Conservation (phyloP, 2,797 vertebrate species). For the Sebastiscus albofasciatus region DNA sequence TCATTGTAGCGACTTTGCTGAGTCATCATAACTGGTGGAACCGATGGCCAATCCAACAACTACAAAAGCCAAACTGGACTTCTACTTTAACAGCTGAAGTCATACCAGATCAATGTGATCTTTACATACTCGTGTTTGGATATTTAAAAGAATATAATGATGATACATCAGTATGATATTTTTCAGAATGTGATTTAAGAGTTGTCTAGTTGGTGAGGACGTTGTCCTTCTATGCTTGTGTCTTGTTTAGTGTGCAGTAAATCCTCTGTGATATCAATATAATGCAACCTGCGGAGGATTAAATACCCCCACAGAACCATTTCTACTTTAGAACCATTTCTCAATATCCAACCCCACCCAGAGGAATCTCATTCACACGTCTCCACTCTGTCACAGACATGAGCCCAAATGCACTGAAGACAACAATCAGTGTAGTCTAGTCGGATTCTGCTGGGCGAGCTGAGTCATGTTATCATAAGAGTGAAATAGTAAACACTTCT, state of each 20-base stretch:
- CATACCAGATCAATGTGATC: background rate
- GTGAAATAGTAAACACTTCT: constrained; percentile 3
- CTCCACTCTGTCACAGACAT: background rate
- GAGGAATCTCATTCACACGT: background rate
- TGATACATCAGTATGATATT: background rate
- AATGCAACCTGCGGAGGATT: background rate
- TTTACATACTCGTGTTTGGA: background rate
- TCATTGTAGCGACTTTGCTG: background rate
- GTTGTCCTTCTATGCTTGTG: background rate
- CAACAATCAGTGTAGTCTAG: background rate
- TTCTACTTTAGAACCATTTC: background rate
- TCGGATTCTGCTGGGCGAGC: background rate
- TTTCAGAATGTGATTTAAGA: background rate
- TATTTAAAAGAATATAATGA: background rate
- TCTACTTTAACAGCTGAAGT: background rate
- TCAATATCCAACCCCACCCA: background rate
- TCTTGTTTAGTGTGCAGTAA: background rate
- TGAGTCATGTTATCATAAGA: constrained; percentile 9
- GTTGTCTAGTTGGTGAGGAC: background rate
- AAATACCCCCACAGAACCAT: background rate
- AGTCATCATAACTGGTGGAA: background rate
- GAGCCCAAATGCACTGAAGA: background rate
- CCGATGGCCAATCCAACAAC: background rate
- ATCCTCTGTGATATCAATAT: background rate
- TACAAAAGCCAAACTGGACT: background rate